Conservation (phyloP, 2,113 vertebrate species). For the Urocynchramus pylzowi region DNA sequence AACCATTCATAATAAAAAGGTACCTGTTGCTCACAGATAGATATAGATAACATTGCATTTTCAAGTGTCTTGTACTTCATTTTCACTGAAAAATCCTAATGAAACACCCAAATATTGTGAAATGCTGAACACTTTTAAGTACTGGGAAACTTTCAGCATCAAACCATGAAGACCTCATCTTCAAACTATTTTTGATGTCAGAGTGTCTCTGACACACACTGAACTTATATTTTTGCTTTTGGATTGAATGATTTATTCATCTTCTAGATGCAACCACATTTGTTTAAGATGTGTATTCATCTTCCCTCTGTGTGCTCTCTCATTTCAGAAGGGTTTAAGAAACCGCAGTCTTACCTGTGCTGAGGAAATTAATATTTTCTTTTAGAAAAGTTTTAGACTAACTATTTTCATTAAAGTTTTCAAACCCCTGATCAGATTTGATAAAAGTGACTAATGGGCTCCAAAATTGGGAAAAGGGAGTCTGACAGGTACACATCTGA, state of each 20-base stretch:
- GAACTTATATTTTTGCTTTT: neutral
- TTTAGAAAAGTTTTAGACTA: neutral
- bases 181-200: neutral
- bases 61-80: neutral
- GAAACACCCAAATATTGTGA: neutral
- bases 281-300: neutral
- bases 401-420: neutral
- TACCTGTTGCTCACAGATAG: neutral
- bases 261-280: neutral
- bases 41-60: neutral
- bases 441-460: neutral
- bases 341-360: neutral
- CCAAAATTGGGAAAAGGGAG: neutral
- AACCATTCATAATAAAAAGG: neutral
- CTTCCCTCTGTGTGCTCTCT: neutral
- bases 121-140: neutral
- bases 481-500: neutral
- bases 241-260: neutral
- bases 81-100: neutral
- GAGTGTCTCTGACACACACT: fast-evolving
- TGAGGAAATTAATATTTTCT: neutral
- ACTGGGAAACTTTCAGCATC: neutral
- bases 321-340: neutral
- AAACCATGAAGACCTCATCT: neutral
- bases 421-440: neutral